Evolutionary conservation across 2,888 invertebrate species (phyloP), one percentile per base, ranked within the genome.

Genomic region (Myathropa florea): DNA sequence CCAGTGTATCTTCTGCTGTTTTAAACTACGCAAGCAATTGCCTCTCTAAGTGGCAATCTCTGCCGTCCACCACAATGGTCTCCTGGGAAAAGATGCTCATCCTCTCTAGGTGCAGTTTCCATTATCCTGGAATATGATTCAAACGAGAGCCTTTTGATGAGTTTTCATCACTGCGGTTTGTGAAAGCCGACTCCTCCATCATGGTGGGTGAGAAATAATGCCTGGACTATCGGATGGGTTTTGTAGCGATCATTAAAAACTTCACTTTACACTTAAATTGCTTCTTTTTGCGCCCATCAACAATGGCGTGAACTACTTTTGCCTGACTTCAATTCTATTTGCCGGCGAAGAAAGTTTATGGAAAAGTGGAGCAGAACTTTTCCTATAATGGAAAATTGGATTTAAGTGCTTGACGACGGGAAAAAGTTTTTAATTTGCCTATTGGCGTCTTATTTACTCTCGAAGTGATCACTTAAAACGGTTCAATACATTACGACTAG

Each of bases 171-270:
- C 10, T 60, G 75, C 65, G 60, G 60, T 55, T 64, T 64, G 53
- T 23, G 36, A 23, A 59, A 46, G 18, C 18, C 46, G 18, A 46
- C 46, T 18, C 60, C 55, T n/a, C 36, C 26, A 26, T 26, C 60
- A 9, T 26, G 23, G 12, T 64, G 30, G 83, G 33, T 70, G 67
- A 14, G 57, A 28, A 77, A 71, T 83, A 78, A 78, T 73, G 59
- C 59, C 63, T 63, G n/a, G 53, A 24, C 4, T 63, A 53, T 68
- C 68, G 33, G 59, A 6, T 7, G 70, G 53, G 39, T 79, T 68
- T 75, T 79, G 28, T 53, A 68, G 72, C 30, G 79, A 59, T 63
- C 33, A 53, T 78, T 83, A 68, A 83, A 77, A 68, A 64, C 72
- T 68, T 28, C 68, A 57, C 63, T 46, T 64, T 33, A 64, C 64